These are phyloP conservation scores for Lasiommata megera DNA, from an alignment of 2,888 invertebrate genomes.

Conservation along the genomic window DNA sequence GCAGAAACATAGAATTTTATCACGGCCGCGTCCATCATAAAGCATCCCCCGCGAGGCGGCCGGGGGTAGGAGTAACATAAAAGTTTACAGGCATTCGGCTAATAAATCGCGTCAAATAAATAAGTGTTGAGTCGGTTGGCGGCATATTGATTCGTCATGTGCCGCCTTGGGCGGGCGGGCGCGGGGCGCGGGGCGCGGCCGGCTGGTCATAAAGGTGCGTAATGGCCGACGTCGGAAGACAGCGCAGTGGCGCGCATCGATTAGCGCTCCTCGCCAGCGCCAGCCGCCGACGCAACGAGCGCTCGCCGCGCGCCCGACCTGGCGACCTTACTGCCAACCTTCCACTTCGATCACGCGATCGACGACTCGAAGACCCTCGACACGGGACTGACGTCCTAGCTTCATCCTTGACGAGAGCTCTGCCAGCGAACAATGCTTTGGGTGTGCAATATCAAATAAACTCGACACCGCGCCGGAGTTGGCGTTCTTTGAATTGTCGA, in stretches of 20 bases:
- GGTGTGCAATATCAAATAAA: not conserved
- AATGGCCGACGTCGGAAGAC: constrained; percentile 86
- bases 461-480: too few species aligned
- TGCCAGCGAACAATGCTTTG: not conserved
- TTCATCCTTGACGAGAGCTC: not conserved
- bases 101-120: constrained; percentile 81
- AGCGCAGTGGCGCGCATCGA: constrained; percentile 87
- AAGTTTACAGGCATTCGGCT: constrained; percentile 80
- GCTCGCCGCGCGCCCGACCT: not conserved
- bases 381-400: not conserved
- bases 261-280: constrained; percentile 81
- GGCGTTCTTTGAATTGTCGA: too few species aligned
- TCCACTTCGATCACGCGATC: not conserved
- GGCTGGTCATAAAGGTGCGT: constrained; percentile 88
- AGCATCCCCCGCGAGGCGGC: constrained; percentile 54
- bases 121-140: constrained; percentile 81
- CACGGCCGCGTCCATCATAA: constrained; percentile 73
- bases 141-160: constrained; percentile 82
- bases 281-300: constrained; percentile 72
- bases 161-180: constrained; percentile 73
- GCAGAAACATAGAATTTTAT: constrained; percentile 73
- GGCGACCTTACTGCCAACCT: not conserved
- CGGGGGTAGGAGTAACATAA: constrained; percentile 65
- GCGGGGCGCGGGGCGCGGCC: constrained; percentile 44
- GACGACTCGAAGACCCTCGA: not conserved